Base-by-base conservation (phyloP, 2,113 vertebrate species). In the Cathartes aura region DNA sequence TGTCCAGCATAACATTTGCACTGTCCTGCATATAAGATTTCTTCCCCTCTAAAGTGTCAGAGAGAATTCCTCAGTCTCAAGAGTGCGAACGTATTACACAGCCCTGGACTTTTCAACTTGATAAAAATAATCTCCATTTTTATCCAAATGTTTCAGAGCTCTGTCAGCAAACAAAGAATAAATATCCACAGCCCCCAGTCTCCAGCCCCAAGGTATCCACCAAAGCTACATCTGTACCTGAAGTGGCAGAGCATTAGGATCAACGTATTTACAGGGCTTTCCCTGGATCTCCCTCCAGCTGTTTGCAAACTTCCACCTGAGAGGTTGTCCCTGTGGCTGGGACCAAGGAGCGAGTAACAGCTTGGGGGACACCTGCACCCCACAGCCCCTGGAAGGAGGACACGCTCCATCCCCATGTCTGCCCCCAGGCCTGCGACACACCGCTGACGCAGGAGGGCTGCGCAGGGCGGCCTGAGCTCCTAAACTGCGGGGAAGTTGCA, bases 141-240 rank as follows among this genome's bases (percentile, higher is more conserved):
- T 85, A 82, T 45, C 59, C 45, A 93, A 87, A 93, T 23, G 32
- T 89, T 91, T 85, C 81, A 80, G 78, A 80, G 47, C 21, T 84
- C 78, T 82, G 30, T 79, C 76, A 91, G 64, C 68, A 93, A 91
- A 83, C n/a, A 78, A 67, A 79, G 62, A 60, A 32, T 29, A 89
- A 89, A 67, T 43, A 60, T 91, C 42, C 84, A 79, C 42, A 91
- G n/a, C 2, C 34, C 18, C 14, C 56, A 67, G 55, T 70, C 75
- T 9, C 21, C 48, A 82, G 43, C 32, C 38, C 64, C 29, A 27
- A 70, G 23, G 38, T n/a, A 71, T 47, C 63, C 82, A 67, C 4
- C 0, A 2, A 45, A 71, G 10, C 18, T 82, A 47, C 18, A 24
- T 22, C 70, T 59, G 64, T 48, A 66, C 38, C 26, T 29, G 5